A percentile compares a stretch with the other conserved stretches of the same genome.
Evolutionary conservation across 92 coral and sea anemone species (phyloP).

Genomic region (Parazoanthus darwini): DNA sequence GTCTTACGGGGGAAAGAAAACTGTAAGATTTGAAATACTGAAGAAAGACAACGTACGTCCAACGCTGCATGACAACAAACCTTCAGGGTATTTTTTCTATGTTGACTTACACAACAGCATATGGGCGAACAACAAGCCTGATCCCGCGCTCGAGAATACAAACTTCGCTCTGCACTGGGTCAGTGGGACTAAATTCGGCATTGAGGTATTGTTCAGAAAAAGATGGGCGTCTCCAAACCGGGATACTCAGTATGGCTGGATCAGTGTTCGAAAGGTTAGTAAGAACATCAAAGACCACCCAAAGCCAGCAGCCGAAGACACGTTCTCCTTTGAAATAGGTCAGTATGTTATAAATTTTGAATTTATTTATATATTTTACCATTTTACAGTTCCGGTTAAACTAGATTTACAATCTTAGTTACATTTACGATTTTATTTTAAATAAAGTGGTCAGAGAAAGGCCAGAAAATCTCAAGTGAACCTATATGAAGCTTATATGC

Average conservation of each 20-base stretch:
- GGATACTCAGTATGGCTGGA: constrained; percentile 20
- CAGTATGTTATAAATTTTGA: background rate
- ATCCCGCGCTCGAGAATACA: background rate
- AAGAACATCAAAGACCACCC: background rate
- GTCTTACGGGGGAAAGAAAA: constrained; percentile 1
- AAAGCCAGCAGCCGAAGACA: constrained; percentile 5
- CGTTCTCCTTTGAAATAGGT: constrained; percentile 44
- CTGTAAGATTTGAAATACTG: constrained; percentile 50
- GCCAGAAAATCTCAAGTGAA: no score
- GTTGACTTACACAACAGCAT: constrained; percentile 16
- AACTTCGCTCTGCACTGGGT: constrained; percentile 39
- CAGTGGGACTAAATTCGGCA: constrained; percentile 34
- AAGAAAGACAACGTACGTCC: background rate
- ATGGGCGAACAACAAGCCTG: background rate
- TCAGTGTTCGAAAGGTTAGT: background rate
- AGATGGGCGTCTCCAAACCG: constrained; percentile 32
- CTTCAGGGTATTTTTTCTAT: constrained; percentile 48
- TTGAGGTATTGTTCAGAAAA: constrained; percentile 6
- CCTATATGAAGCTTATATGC: no score
- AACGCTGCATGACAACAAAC: constrained; percentile 1
- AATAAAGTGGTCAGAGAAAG: no score
- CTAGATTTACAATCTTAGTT: no score
- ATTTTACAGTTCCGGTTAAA: no score
- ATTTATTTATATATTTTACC: no score
- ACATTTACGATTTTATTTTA: no score